phyloP scores from a whole-genome alignment of 1,140 invertebrate species.

The Ceratosolen fusciceps region DNA sequence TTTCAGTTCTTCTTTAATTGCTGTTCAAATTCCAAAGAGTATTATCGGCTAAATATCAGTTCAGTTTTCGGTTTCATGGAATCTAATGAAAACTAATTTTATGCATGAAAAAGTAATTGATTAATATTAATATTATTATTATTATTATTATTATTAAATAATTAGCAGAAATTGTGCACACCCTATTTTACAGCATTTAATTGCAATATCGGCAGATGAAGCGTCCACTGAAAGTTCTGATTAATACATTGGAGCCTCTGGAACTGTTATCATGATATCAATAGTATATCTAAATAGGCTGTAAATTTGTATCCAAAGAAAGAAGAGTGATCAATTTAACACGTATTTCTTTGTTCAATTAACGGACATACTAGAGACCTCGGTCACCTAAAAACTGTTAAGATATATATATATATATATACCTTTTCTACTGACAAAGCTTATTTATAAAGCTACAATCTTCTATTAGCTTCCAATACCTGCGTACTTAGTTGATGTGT shows the following conservation, averaged over 20 bases:
- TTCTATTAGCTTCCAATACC: neutral
- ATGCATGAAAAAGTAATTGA: too few relatives aligned
- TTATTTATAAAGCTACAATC: conserved; percentile 23
- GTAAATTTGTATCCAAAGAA: conserved; percentile 27
- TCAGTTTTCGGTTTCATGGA: too few relatives aligned
- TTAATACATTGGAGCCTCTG: neutral
- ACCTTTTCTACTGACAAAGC: neutral
- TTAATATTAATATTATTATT: too few relatives aligned
- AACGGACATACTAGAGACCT: conserved; percentile 25
- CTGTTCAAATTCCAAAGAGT: too few relatives aligned
- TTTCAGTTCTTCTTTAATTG: too few relatives aligned
- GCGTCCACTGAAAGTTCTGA: neutral
- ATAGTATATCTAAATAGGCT: neutral
- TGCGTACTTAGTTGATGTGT: neutral
- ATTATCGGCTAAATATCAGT: too few relatives aligned
- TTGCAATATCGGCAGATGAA: neutral
- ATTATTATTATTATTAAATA: too few relatives aligned
- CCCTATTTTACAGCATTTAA: too few relatives aligned
- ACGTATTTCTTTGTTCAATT: conserved; percentile 38
- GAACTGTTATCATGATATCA: conserved; percentile 16
- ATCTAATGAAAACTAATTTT: too few relatives aligned
- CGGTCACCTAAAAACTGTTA: conserved; percentile 9
- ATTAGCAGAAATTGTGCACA: too few relatives aligned
- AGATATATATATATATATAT: neutral
- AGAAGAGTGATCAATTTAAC: conserved; percentile 16